Percentiles rank a stretch among this genome's conserved stretches.
Conservation (phyloP, 2,797 vertebrate genomes). For the Perodicticus potto region DNA sequence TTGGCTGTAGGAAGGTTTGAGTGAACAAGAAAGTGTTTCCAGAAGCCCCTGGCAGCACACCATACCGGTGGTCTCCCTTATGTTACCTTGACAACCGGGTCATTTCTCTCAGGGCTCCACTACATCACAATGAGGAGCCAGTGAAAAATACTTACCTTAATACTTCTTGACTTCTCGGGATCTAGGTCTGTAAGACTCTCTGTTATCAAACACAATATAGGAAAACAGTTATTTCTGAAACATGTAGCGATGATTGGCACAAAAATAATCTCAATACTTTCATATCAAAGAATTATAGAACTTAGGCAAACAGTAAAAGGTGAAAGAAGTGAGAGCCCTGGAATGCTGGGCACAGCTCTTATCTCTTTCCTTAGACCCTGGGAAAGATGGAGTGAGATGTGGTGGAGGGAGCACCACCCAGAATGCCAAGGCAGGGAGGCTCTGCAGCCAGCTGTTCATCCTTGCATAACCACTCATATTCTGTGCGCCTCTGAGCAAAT, state of each 20-base stretch:
- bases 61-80: neutral
- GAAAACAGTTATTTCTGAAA: slow-evolving; percentile 49
- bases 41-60: neutral
- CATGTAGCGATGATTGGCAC: neutral
- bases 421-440: neutral
- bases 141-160: slow-evolving; percentile 47
- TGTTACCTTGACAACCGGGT: neutral
- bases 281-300: slow-evolving; percentile 13
- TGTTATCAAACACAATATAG: slow-evolving; percentile 64
- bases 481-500: neutral
- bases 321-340: neutral
- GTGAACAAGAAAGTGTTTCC: neutral
- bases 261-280: slow-evolving; percentile 17
- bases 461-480: neutral
- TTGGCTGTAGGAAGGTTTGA: neutral
- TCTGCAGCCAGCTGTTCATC: neutral
- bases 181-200: neutral
- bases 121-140: neutral
- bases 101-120: neutral
- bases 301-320: neutral
- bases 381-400: neutral
- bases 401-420: neutral
- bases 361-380: neutral
- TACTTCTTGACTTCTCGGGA: neutral
- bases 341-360: neutral